A percentile compares a stretch with the other conserved stretches of the same genome.
phyloP scores from a whole-genome alignment of 1,140 invertebrate species.

The Ceratina japonica region DNA sequence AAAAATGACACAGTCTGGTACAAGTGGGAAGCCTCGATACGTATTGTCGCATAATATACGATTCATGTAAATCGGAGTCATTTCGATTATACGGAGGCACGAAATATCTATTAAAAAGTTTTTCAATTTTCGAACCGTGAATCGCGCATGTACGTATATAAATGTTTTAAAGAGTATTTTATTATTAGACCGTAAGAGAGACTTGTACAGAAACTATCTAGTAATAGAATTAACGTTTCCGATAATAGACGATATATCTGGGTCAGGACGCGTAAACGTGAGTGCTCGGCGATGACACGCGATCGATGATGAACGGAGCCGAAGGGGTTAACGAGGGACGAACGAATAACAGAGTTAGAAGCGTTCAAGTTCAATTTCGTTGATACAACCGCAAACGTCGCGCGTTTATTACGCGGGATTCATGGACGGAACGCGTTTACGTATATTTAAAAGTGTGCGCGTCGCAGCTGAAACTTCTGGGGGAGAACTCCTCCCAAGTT shows the following conservation, averaged over 20 bases:
- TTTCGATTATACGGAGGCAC: too few relatives aligned
- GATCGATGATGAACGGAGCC: not conserved
- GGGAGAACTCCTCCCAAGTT: too few relatives aligned
- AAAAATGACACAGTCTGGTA: too few relatives aligned
- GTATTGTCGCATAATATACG: too few relatives aligned
- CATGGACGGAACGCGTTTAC: not conserved
- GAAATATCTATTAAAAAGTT: not conserved
- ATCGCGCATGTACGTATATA: not conserved
- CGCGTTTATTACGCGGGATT: not conserved
- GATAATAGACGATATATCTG: not conserved
- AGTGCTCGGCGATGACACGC: not conserved
- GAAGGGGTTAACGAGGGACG: not conserved
- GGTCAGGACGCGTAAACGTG: too few relatives aligned
- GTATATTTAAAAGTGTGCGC: not conserved
- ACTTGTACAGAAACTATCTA: not conserved
- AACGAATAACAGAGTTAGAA: not conserved
- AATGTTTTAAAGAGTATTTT: constrained; percentile 2
- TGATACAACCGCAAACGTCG: not conserved
- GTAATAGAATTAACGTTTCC: not conserved
- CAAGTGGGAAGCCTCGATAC: too few relatives aligned
- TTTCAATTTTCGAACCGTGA: constrained; percentile 15
- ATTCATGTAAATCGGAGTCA: too few relatives aligned
- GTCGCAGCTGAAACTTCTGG: not conserved
- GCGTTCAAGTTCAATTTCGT: constrained; percentile 6
- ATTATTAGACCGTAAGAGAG: not conserved